These are phyloP conservation scores for Mesocentrotus franciscanus DNA, from an alignment of 53 echinoderm and acorn worm genomes.

Conservation along the genomic window DNA sequence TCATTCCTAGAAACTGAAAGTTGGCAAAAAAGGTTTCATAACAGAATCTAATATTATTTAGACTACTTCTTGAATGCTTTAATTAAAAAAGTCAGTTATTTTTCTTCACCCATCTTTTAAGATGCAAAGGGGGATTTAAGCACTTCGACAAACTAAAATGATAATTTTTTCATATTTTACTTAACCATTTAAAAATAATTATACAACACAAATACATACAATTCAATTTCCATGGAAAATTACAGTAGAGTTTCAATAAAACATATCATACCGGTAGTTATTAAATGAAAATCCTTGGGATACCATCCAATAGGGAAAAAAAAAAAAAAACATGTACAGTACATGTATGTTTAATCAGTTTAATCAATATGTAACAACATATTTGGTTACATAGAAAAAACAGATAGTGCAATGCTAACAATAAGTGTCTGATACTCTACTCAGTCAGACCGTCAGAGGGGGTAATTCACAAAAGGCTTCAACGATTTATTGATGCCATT, in stretches of 20 bases:
- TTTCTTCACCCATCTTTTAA: too few relatives aligned
- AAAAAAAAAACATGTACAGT: not conserved
- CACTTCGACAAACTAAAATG: not conserved
- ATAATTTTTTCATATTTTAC: not conserved
- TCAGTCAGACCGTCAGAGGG: not conserved
- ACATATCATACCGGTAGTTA: too few relatives aligned
- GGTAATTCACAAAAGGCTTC: slow-evolving; percentile 1
- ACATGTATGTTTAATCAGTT: not conserved
- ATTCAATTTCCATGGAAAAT: too few relatives aligned
- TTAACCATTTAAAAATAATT: not conserved
- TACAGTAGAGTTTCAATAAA: too few relatives aligned
- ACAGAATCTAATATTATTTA: too few relatives aligned
- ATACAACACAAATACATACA: too few relatives aligned
- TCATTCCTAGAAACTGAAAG: not conserved
- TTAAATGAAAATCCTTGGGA: too few relatives aligned
- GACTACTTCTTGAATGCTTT: too few relatives aligned
- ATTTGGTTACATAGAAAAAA: not conserved
- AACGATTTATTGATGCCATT: not conserved
- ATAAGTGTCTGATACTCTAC: not conserved
- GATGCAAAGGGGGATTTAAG: too few relatives aligned
- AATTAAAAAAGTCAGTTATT: too few relatives aligned
- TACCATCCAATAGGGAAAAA: not conserved
- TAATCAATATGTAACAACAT: slow-evolving; percentile 7
- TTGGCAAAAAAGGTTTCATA: not conserved
- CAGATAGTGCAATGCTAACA: not conserved